A percentile compares a stretch with the other conserved stretches of the same genome.
Conservation (phyloP, 2,797 vertebrate species). For the Helostoma temminkii region DNA sequence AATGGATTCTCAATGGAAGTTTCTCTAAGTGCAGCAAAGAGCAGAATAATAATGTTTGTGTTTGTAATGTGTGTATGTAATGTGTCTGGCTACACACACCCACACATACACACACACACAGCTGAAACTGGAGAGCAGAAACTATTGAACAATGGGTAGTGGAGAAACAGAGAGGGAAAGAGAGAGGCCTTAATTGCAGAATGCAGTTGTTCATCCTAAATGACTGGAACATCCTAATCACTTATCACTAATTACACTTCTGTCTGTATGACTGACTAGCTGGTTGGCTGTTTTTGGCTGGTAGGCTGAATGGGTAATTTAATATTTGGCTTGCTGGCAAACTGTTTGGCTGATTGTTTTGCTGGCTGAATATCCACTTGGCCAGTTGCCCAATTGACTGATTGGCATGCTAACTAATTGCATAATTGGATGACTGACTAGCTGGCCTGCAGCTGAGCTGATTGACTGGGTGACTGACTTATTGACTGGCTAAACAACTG, state of each 20-base stretch:
- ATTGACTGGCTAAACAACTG: conserved; percentile 37
- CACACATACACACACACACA: conserved; percentile 26
- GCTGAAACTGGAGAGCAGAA: conserved; percentile 66
- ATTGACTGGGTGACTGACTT: conserved; percentile 49
- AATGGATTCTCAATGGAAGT: conserved; percentile 77
- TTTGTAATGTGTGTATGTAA: conserved; percentile 49
- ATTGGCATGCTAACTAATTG: conserved; percentile 22
- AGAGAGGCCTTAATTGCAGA: conserved; percentile 65
- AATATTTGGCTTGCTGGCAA: conserved; percentile 47
- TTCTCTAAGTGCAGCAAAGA: conserved; percentile 74
- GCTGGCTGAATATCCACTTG: conserved; percentile 40
- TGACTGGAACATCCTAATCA: conserved; percentile 72
- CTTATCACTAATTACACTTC: conserved; percentile 73
- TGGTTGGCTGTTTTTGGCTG: conserved; percentile 47
- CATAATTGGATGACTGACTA: conserved; percentile 46
- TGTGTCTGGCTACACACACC: conserved; percentile 30
- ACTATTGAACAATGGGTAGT: conserved; percentile 53
- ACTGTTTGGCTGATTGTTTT: conserved; percentile 36
- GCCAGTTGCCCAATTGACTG: conserved; percentile 44
- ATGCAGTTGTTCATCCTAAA: conserved; percentile 68
- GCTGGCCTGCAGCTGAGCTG: conserved; percentile 24
- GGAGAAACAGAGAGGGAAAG: conserved; percentile 36
- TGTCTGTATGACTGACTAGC: conserved; percentile 47
- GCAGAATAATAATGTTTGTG: conserved; percentile 71
- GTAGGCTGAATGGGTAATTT: conserved; percentile 54